Conservation (phyloP, 1,140 invertebrate genomes). For the Pseudomyrmex concolor region DNA sequence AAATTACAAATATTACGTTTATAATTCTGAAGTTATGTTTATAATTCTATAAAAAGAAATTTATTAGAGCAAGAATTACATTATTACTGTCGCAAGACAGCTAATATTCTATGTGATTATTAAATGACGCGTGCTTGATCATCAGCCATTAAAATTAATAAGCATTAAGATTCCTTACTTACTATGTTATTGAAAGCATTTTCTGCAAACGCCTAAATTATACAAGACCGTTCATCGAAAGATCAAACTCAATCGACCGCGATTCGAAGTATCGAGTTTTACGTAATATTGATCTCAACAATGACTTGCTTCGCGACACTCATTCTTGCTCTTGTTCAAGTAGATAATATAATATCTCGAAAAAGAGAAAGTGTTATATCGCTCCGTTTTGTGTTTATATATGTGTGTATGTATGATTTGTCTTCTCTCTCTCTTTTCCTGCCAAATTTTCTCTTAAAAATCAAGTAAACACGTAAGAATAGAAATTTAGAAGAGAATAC, state of each 20-base stretch:
- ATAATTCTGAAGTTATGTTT: no score
- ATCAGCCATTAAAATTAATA: constrained; percentile 9
- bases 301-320: constrained; percentile 27
- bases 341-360: constrained; percentile 18
- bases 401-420: no score
- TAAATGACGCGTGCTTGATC: background rate
- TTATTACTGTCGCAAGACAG: background rate
- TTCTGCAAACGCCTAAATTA: constrained; percentile 28
- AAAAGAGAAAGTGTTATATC: constrained; percentile 56
- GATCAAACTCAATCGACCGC: constrained; percentile 45
- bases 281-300: constrained; percentile 53
- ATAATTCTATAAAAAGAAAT: no score
- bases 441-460: background rate
- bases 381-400: constrained; percentile 27
- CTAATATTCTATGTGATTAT: background rate
- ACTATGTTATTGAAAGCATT: constrained; percentile 23
- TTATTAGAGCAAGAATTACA: background rate
- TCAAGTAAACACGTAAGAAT: background rate
- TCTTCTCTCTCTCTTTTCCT: background rate
- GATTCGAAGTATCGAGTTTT: constrained; percentile 31
- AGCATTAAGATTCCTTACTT: background rate
- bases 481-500: background rate
- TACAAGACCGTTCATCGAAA: constrained; percentile 69
- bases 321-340: constrained; percentile 32
- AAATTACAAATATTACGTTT: no score